phyloP scores from a whole-genome alignment of 1,140 invertebrate genomes.

The Tachypleus tridentatus region DNA sequence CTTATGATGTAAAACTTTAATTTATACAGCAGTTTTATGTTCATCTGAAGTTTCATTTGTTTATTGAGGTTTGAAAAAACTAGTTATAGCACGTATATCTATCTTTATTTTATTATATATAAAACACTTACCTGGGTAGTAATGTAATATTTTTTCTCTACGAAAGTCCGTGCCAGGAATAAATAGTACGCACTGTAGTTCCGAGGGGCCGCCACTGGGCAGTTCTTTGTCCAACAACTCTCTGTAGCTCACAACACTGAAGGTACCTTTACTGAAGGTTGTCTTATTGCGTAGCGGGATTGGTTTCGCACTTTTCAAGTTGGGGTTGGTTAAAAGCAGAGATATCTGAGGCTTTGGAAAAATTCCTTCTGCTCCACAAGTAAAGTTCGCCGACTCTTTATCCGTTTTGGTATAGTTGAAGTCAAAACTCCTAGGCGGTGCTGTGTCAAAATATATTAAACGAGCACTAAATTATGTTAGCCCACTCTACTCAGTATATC shows the following conservation, averaged over 20 bases:
- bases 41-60: too few species aligned
- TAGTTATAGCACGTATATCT: too few species aligned
- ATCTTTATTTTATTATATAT: too few species aligned
- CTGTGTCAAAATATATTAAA: neutral
- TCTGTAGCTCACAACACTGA: slow-evolving; percentile 9
- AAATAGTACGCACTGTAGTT: slow-evolving; percentile 15
- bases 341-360: neutral
- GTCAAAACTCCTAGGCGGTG: neutral
- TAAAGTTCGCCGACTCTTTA: neutral
- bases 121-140: slow-evolving; percentile 31
- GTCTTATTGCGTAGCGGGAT: neutral
- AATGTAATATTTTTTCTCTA: slow-evolving; percentile 13
- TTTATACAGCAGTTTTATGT: too few species aligned
- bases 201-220: slow-evolving; percentile 2
- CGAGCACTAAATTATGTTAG: too few species aligned
- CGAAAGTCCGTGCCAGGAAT: slow-evolving; percentile 19
- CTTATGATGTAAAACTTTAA: too few species aligned
- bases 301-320: neutral
- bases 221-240: slow-evolving; percentile 14
- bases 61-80: too few species aligned
- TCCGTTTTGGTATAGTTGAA: slow-evolving; percentile 1
- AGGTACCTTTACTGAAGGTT: slow-evolving; percentile 8
- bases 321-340: neutral
- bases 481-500: too few species aligned
- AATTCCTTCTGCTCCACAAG: neutral